Evolutionary conservation across 2,888 invertebrate genomes (phyloP).

Genomic region (Diplolepis rosae): DNA sequence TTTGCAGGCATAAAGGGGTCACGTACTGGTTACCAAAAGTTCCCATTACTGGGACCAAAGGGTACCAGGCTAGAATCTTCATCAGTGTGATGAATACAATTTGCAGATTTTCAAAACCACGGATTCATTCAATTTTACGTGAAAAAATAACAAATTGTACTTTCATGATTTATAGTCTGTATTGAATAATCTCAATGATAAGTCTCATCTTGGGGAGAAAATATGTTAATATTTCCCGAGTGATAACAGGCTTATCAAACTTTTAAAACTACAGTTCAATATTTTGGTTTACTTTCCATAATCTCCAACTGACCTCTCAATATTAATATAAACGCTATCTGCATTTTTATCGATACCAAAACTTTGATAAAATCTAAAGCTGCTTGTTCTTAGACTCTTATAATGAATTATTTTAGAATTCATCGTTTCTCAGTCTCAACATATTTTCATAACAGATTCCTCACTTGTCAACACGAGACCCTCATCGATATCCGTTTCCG

Average conservation of each 20-base stretch:
- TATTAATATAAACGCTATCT: too few relatives aligned
- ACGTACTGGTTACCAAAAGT: conserved; percentile 12
- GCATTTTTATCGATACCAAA: too few relatives aligned
- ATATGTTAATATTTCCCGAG: background rate
- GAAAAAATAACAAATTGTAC: too few relatives aligned
- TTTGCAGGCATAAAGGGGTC: background rate
- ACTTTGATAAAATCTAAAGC: too few relatives aligned
- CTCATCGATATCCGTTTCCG: background rate
- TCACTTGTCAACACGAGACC: background rate
- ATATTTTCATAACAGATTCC: background rate
- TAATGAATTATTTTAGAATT: background rate
- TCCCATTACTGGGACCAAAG: background rate
- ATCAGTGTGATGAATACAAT: background rate
- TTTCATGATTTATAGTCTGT: background rate
- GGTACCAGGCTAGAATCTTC: too few relatives aligned
- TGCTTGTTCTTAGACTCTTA: too few relatives aligned
- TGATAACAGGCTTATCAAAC: background rate
- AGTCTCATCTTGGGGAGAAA: background rate
- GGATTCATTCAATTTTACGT: too few relatives aligned
- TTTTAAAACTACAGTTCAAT: background rate
- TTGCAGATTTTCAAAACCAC: background rate
- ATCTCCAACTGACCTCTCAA: too few relatives aligned
- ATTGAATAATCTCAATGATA: background rate
- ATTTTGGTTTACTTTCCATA: background rate
- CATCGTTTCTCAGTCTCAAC: background rate